Evolutionary conservation across 1,140 invertebrate species (phyloP), one percentile per base, ranked within the genome.

Genomic region (Sycophaga agraensis): DNA sequence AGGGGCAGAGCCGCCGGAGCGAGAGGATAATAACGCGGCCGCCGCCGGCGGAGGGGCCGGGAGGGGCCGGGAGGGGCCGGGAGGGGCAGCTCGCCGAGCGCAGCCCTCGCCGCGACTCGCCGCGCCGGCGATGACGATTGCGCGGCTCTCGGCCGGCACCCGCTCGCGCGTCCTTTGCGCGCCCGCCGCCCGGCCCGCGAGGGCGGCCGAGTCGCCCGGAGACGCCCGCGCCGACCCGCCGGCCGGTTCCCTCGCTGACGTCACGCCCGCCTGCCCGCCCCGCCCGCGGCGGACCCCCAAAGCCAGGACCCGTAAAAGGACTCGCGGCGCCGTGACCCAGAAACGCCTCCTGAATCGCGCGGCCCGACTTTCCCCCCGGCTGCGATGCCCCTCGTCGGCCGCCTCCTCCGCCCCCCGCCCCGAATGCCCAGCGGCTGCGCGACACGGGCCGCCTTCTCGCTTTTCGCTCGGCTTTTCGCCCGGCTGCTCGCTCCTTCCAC

Each of bases 41-140:
- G 46, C n/a, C 22, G 43, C 43, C 21, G 4, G 43, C 43, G 14
- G 2, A 16, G 3, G 42, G 24, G 24, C 12, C 6, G 7, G 45
- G 14, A n/a, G 8, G 26, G 26, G 21, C 12, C 11, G n/a, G 17
- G 26, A 4, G 12, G 26, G 45, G 17, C 16, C 8, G 48, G 48
- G 43, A 39, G 34, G 35, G 22, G 45, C 24, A 56, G n/a, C n/a
- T n/a, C n/a, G n/a, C n/a, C n/a, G n/a, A n/a, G 53, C 21, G 45
- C 55, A 57, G 55, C 55, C 55, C 55, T 43, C 45, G 17, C 39
- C 53, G 40, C 40, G 53, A 26, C 42, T 43, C 40, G 28, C 19
- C 31, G 26, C 55, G 43, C 46, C 24, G 31, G 37, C 55, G 45
- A 57, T 57, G 55, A 48, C 55, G 55, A 48, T 48, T 57, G 54